These are phyloP conservation scores for Tragelaphus eurycerus DNA, from an alignment of 2,797 vertebrate species.

Conservation along the genomic window DNA sequence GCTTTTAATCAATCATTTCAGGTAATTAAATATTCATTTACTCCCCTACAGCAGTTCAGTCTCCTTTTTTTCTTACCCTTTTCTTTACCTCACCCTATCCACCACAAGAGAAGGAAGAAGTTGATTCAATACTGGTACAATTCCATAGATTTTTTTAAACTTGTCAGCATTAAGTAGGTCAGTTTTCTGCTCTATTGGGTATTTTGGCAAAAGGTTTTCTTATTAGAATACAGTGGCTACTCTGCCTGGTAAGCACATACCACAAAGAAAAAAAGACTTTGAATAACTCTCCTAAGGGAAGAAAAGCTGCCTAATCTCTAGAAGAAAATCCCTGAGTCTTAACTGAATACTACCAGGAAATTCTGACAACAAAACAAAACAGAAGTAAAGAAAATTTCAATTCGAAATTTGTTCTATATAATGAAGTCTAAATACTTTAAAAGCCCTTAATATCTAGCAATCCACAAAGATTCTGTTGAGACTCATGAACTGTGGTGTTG, in stretches of 20 bases:
- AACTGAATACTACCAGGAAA: conserved; percentile 19
- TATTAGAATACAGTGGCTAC: conserved; percentile 55
- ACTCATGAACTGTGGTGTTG: not conserved
- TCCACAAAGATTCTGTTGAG: not conserved
- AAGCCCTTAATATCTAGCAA: not conserved
- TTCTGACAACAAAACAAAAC: conserved; percentile 27
- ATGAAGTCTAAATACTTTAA: conserved; percentile 21
- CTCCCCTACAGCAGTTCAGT: not conserved
- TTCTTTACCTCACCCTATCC: not conserved
- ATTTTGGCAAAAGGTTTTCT: conserved; percentile 59
- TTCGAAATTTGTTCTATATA: conserved; percentile 22
- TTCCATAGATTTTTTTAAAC: conserved; percentile 34
- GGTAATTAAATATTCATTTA: conserved; percentile 50
- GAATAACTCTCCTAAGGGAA: conserved; percentile 23
- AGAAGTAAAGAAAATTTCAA: conserved; percentile 11
- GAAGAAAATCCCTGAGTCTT: conserved; percentile 44
- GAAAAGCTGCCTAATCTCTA: not conserved
- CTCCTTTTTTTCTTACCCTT: not conserved
- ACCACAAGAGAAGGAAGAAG: conserved; percentile 29
- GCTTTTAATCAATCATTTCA: conserved; percentile 33
- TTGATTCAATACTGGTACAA: conserved; percentile 30
- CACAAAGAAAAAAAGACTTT: conserved; percentile 38
- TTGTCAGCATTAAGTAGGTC: conserved; percentile 69
- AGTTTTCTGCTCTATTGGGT: conserved; percentile 72
- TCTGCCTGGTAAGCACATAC: conserved; percentile 51